phyloP scores from a whole-genome alignment of 2,113 vertebrate genomes.

The Parotia lawesii region DNA sequence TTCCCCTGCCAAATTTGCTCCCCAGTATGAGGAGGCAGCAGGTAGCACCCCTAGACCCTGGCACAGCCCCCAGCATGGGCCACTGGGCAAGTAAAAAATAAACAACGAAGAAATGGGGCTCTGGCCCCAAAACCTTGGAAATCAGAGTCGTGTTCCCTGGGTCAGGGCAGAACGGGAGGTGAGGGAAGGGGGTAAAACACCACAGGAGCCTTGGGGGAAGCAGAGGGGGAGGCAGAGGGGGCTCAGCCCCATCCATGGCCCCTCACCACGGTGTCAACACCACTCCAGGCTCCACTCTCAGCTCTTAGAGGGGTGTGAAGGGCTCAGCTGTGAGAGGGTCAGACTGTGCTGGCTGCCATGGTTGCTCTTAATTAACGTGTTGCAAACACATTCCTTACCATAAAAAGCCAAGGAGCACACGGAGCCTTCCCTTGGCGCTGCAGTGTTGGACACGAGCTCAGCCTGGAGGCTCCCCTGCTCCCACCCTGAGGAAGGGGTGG shows the following conservation, averaged over 20 bases:
- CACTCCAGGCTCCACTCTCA: neutral
- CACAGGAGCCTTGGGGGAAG: neutral
- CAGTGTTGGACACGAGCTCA: neutral
- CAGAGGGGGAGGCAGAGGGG: neutral
- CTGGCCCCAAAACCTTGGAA: neutral
- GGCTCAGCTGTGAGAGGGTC: neutral
- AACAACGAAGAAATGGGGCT: neutral
- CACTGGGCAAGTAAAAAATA: accelerated
- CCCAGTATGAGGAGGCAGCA: neutral
- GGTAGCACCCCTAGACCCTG: neutral
- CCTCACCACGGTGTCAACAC: neutral
- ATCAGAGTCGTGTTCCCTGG: accelerated
- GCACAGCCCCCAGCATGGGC: neutral
- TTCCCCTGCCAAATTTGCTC: neutral
- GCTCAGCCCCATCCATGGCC: neutral
- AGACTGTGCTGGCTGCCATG: neutral
- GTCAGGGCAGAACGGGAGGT: accelerated
- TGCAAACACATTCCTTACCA: constrained; percentile 53
- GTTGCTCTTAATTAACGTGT: neutral
- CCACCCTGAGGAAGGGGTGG: neutral
- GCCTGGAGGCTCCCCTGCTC: neutral
- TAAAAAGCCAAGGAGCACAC: constrained; percentile 31
- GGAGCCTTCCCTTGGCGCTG: neutral
- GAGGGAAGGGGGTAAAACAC: neutral
- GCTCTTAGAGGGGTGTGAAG: neutral